Conservation (phyloP, 1,140 invertebrate genomes). For the Drosophila saltans region DNA sequence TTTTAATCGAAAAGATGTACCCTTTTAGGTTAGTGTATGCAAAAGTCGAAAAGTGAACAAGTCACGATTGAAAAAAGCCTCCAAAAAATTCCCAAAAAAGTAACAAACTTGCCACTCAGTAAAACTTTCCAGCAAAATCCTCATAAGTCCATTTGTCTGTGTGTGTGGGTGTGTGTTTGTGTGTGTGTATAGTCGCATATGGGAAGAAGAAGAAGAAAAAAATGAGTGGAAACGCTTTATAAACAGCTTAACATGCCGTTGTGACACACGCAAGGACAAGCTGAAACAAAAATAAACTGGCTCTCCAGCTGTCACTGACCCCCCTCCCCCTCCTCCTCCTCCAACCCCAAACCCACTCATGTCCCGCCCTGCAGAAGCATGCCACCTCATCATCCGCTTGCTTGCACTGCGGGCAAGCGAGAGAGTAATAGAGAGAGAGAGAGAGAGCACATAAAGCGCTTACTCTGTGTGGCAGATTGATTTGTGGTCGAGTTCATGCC, state of each 20-base stretch:
- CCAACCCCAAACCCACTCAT: not conserved
- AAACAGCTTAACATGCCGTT: slow-evolving; percentile 75
- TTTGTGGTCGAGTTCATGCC: slow-evolving; percentile 80
- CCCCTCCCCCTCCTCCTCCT: not conserved
- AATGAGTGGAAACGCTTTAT: slow-evolving; percentile 71
- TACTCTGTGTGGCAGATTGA: slow-evolving; percentile 76
- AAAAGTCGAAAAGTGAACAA: slow-evolving; percentile 48
- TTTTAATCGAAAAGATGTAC: too few species aligned
- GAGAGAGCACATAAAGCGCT: slow-evolving; percentile 58
- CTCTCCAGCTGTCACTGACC: slow-evolving; percentile 42
- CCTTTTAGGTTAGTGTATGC: too few species aligned
- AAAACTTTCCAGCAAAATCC: slow-evolving; percentile 47
- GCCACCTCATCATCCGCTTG: slow-evolving; percentile 13
- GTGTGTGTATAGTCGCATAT: slow-evolving; percentile 6
- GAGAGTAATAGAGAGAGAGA: not conserved
- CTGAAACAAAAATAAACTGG: slow-evolving; percentile 55
- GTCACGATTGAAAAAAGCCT: slow-evolving; percentile 41
- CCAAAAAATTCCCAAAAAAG: slow-evolving; percentile 36
- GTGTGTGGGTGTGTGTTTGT: slow-evolving; percentile 12
- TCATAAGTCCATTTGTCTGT: slow-evolving; percentile 28
- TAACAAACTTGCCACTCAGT: slow-evolving; percentile 51
- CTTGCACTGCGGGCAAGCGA: not conserved
- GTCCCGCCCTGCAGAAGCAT: too few species aligned
- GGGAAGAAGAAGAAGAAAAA: slow-evolving; percentile 19
- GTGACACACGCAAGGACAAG: slow-evolving; percentile 58